Evolutionary conservation across 2,797 vertebrate species (phyloP), one percentile per base, ranked within the genome.

Genomic region (Xiphorhynchus erythropygius): DNA sequence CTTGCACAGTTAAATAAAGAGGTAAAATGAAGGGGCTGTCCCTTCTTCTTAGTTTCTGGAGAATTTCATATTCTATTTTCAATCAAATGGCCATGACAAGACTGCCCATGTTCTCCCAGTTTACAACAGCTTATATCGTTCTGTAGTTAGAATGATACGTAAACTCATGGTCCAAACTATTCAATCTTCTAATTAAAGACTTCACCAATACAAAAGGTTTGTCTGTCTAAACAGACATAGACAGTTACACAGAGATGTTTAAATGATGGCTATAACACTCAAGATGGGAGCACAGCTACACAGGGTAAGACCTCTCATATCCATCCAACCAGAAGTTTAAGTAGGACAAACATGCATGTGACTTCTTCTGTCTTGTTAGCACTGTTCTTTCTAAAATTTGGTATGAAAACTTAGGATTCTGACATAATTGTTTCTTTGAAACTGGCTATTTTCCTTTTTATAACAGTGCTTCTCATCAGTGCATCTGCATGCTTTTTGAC

Each of bases 341-440:
- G 52, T 5, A 69, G 17, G 24, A 69, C 28, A 62, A 65, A 7
- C 11, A 57, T 1, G 0, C 7, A 13, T 2, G 2, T 13, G 3
- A 47, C 60, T 80, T 60, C 3, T 88, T 73, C 56, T 77, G 25
- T 70, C 18, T 9, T 6, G 9, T 90, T 49, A 49, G 7, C 21
- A 44, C 6, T 76, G 13, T 60, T 83, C 13, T 76, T 88, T 79
- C 41, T 32, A 22, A 18, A 47, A 17, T 87, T 84, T 24, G 4
- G 1, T 59, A 57, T 67, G 52, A 84, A 67, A 86, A 87, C 2
- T 49, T 49, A 49, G 49, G 71, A 85, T 68, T 68, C 25, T 73
- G 46, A 49, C 41, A 27, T 24, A 24, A 52, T 18, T 53, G 5
- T 18, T 75, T 78, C 10, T 70, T 75, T 52, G 64, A 83, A 76